A percentile compares a stretch with the other conserved stretches of the same genome.
Evolutionary conservation across 2,797 vertebrate genomes (phyloP).

Genomic region (Coilia nasus): DNA sequence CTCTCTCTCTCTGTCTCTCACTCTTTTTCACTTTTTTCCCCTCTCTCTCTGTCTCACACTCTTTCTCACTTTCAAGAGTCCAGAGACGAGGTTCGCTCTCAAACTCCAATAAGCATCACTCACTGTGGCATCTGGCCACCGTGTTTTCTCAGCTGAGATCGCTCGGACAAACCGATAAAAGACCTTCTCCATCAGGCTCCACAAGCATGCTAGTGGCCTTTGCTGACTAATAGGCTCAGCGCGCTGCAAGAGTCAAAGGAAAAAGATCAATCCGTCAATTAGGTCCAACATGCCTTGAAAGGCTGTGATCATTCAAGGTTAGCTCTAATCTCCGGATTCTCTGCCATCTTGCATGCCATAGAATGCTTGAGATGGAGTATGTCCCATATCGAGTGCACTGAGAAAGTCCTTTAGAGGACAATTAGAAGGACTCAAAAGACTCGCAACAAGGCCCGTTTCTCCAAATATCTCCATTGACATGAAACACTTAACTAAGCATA

Average conservation of each 20-base stretch:
- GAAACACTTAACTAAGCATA: constrained; percentile 4
- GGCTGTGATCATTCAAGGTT: constrained; percentile 11
- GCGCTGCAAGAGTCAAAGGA: constrained; percentile 29
- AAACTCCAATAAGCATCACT: constrained; percentile 42
- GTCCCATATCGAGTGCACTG: background rate
- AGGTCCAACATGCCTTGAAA: constrained; percentile 24
- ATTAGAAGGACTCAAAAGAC: constrained; percentile 6
- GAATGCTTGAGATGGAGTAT: background rate
- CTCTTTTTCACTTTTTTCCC: no score
- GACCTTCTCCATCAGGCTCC: background rate
- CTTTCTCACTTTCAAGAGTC: background rate
- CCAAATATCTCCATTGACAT: background rate
- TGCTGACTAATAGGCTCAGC: constrained; percentile 28
- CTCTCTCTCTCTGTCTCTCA: background rate
- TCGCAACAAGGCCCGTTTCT: background rate
- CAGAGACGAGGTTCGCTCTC: constrained; percentile 14
- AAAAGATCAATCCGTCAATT: constrained; percentile 46
- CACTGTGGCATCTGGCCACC: constrained; percentile 32
- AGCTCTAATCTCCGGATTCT: background rate
- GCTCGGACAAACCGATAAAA: constrained; percentile 27
- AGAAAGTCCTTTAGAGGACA: constrained; percentile 14
- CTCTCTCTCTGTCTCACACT: no score
- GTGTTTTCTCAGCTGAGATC: constrained; percentile 42
- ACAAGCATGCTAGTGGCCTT: constrained; percentile 28
- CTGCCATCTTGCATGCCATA: background rate